These are phyloP conservation scores for Ricordea florida DNA, from an alignment of 92 coral and sea anemone species.

Conservation along the genomic window DNA sequence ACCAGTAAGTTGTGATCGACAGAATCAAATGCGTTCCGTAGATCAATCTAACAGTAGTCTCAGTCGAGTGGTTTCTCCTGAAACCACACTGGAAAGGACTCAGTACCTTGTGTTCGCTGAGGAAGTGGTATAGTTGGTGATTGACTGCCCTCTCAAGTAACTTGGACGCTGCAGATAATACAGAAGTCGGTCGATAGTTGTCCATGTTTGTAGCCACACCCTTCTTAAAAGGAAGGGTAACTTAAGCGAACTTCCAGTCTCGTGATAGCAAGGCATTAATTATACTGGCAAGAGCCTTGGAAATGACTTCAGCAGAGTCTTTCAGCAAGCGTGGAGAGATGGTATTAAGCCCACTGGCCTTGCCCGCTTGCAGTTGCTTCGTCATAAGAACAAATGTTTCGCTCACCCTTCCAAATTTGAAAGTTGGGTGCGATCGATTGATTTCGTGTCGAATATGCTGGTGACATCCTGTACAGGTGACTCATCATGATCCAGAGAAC, in stretches of 20 bases:
- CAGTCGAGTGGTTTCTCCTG: too few species aligned
- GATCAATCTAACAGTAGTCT: too few species aligned
- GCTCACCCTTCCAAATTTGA: too few species aligned
- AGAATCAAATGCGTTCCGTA: too few species aligned
- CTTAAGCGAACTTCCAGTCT: not conserved
- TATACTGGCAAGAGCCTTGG: not conserved
- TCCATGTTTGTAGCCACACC: not conserved
- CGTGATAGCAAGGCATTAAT: not conserved
- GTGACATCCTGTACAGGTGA: too few species aligned
- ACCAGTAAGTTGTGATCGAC: too few species aligned
- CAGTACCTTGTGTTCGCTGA: not conserved
- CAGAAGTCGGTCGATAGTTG: not conserved
- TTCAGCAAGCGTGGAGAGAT: not conserved
- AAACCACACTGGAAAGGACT: conserved; percentile 5
- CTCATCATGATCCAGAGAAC: too few species aligned
- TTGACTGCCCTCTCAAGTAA: not conserved
- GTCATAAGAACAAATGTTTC: too few species aligned
- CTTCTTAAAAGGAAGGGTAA: not conserved
- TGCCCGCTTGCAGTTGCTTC: too few species aligned
- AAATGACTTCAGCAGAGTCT: not conserved
- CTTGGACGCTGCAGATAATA: not conserved
- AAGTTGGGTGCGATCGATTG: too few species aligned
- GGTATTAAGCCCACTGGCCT: not conserved
- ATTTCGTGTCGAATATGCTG: too few species aligned
- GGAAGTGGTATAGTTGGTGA: not conserved